phyloP scores from a whole-genome alignment of 2,888 invertebrate genomes.

The Hypomecis punctinalis region DNA sequence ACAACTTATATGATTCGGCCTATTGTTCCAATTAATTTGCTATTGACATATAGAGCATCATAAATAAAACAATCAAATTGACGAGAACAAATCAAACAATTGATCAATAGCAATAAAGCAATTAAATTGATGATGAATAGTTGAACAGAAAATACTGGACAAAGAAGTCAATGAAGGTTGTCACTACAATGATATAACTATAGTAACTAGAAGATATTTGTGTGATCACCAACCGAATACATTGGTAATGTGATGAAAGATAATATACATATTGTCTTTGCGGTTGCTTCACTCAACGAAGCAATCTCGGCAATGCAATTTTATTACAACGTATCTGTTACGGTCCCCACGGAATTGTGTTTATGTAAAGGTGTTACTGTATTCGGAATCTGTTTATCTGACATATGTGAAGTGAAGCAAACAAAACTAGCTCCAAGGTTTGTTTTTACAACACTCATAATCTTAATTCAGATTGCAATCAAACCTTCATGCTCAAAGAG shows the following conservation, averaged over 20 bases:
- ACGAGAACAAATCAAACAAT: slow-evolving; percentile 59
- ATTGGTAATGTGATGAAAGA: slow-evolving; percentile 70
- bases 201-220: slow-evolving; percentile 7
- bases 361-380: slow-evolving; percentile 47
- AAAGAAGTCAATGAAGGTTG: slow-evolving; percentile 65
- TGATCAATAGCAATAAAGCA: slow-evolving; percentile 67
- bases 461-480: slow-evolving; percentile 33
- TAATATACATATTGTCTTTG: slow-evolving; percentile 65
- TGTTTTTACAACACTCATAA: slow-evolving; percentile 32
- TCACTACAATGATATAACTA: slow-evolving; percentile 33
- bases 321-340: slow-evolving; percentile 57
- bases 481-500: slow-evolving; percentile 30
- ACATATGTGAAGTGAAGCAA: slow-evolving; percentile 33
- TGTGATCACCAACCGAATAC: slow-evolving; percentile 41
- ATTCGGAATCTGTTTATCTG: slow-evolving; percentile 25
- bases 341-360: slow-evolving; percentile 52
- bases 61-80: slow-evolving; percentile 53
- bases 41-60: slow-evolving; percentile 43
- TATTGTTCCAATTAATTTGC: slow-evolving; percentile 36
- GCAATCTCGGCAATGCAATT: slow-evolving; percentile 63
- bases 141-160: slow-evolving; percentile 59
- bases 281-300: slow-evolving; percentile 55
- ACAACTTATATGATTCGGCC: slow-evolving; percentile 27
- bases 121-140: slow-evolving; percentile 58
- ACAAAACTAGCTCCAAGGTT: slow-evolving; percentile 30